Base-by-base conservation (phyloP, 1,140 invertebrate species). In the Mya arenaria region DNA sequence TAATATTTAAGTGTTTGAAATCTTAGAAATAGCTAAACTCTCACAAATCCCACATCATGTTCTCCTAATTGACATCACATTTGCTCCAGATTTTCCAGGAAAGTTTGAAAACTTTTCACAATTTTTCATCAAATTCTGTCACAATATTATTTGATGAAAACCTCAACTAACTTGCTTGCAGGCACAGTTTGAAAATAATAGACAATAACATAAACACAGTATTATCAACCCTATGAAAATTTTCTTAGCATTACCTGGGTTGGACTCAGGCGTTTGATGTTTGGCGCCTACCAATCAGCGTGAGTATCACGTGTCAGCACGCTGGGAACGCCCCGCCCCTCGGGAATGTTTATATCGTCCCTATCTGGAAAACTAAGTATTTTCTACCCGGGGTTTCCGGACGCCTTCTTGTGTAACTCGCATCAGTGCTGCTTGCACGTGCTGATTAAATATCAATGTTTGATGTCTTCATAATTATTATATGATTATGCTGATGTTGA, bases 131-230 rank as follows among this genome's bases (percentile, higher is more conserved):
- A n/a, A n/a, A n/a, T n/a, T n/a, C n/a, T 41, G 39, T 15, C 68
- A 23, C 55, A 32, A 41, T 52, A 28, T 25, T 34, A 34, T 23
- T 34, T 39, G 55, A 74, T 32, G 5, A 30, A 60, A 62, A n/a
- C 44, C 37, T 74, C 72, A 74, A 62, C 72, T 41, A 55, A 56
- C 23, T 34, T 62, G 52, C 72, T 37, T 41, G 28, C 32, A 39
- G 72, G 62, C 44, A 55, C 72, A 32, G 36, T 28, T 60, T 44
- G 58, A 60, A 74, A 74, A 60, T 74, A 55, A 74, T 37, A 36
- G 72, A 58, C 15, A 60, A 58, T 74, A 62, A 52, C 30, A 74
- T 74, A 74, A 74, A 74, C 72, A 62, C 72, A 74, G n/a, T 19
- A 28, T 60, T 74, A 60, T 74, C 72, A 74, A 74, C 55, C 56